These are phyloP conservation scores for Neria commutata DNA, from an alignment of 2,888 invertebrate species.

Conservation along the genomic window DNA sequence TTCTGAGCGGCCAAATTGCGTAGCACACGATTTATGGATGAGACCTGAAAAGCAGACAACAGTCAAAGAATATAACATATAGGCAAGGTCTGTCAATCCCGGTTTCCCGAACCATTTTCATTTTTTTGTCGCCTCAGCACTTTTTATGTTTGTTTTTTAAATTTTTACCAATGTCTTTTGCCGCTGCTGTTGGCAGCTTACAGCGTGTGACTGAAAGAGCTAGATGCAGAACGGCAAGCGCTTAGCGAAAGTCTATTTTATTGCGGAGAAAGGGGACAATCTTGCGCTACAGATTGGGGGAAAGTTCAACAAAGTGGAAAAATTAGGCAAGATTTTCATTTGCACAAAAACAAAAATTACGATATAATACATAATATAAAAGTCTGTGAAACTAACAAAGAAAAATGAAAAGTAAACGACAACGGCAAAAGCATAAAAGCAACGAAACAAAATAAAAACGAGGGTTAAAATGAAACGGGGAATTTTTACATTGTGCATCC, in stretches of 20 bases:
- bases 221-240: slow-evolving; percentile 21
- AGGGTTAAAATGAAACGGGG: too few species aligned
- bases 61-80: background rate
- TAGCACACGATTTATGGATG: slow-evolving; percentile 89
- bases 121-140: slow-evolving; percentile 66
- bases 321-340: slow-evolving; percentile 49
- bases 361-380: slow-evolving; percentile 7
- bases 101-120: slow-evolving; percentile 68
- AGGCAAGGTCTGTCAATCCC: background rate
- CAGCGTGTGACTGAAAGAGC: slow-evolving; percentile 38
- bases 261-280: background rate
- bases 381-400: too few species aligned
- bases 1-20: slow-evolving; percentile 96
- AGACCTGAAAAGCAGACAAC: slow-evolving; percentile 43
- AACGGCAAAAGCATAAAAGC: background rate
- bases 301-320: slow-evolving; percentile 51
- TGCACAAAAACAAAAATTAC: slow-evolving; percentile 32
- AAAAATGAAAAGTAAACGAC: background rate
- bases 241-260: background rate
- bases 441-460: background rate
- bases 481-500: too few species aligned
- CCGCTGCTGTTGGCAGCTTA: slow-evolving; percentile 34
- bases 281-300: too few species aligned
- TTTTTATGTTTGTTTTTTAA: background rate
- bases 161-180: too few species aligned